phyloP scores from a whole-genome alignment of 2,888 invertebrate genomes.

The Trichacis sp. region DNA sequence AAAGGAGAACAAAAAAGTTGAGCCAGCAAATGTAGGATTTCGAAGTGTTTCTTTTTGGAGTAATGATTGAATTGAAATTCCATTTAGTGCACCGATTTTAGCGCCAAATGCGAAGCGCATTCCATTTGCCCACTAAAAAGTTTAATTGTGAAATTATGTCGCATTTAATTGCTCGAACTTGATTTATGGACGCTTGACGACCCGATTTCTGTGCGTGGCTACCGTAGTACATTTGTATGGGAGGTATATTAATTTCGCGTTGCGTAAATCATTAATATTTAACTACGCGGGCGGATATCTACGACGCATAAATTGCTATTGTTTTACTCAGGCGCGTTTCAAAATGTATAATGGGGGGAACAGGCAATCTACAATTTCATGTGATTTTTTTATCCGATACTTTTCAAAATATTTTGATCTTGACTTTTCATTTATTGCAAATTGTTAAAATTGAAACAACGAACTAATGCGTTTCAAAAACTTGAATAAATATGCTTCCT shows the following conservation, averaged over 20 bases:
- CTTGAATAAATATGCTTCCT: too few species aligned
- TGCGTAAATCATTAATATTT: conserved; percentile 46
- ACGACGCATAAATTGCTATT: conserved; percentile 41
- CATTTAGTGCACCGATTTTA: conserved; percentile 17
- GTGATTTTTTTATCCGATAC: too few species aligned
- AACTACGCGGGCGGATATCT: conserved; percentile 43
- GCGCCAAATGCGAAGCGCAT: conserved; percentile 20
- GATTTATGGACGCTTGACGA: conserved; percentile 51
- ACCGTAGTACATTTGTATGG: conserved; percentile 30
- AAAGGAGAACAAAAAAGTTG: too few species aligned
- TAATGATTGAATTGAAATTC: conserved; percentile 16
- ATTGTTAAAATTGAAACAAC: too few species aligned
- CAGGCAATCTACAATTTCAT: too few species aligned
- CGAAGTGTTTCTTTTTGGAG: too few species aligned
- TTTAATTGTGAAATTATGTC: conserved; percentile 55
- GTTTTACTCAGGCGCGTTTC: too few species aligned
- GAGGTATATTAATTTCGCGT: conserved; percentile 41
- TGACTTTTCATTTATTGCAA: too few species aligned
- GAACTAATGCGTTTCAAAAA: too few species aligned
- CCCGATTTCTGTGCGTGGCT: conserved; percentile 47
- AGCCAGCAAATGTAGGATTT: too few species aligned
- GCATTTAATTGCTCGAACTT: conserved; percentile 52
- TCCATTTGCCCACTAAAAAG: conserved; percentile 43
- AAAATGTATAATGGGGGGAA: too few species aligned
- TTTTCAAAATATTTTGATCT: too few species aligned